Evolutionary conservation across 2,797 vertebrate species (phyloP).

Genomic region (Rhabdophis nuchalis): DNA sequence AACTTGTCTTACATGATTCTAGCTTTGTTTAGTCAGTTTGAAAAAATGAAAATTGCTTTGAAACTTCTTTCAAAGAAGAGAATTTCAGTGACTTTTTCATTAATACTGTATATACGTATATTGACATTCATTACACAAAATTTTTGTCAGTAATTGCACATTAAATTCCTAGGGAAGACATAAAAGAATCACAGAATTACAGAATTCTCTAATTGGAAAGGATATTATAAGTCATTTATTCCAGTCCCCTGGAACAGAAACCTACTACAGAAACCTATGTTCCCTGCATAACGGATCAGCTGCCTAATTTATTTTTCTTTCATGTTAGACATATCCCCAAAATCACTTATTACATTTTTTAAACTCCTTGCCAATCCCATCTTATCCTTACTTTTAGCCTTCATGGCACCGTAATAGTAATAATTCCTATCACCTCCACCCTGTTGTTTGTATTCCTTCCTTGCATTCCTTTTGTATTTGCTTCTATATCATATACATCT

Average conservation of each 20-base stretch:
- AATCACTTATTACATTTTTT: background rate
- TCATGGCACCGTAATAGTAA: background rate
- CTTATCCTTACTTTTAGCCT: background rate
- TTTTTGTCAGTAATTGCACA: too few species aligned
- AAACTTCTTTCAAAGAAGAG: too few species aligned
- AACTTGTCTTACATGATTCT: too few species aligned
- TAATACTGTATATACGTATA: too few species aligned
- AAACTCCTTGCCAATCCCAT: background rate
- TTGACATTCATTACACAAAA: too few species aligned
- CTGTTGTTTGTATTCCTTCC: background rate
- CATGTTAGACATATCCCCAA: background rate
- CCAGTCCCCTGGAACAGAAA: background rate
- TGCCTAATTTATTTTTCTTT: background rate
- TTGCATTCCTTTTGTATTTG: background rate
- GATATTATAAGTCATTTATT: too few species aligned
- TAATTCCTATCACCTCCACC: background rate
- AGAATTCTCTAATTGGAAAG: too few species aligned
- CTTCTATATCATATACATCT: background rate
- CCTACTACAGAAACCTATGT: background rate
- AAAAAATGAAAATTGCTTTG: too few species aligned
- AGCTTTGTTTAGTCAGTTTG: too few species aligned
- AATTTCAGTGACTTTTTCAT: too few species aligned
- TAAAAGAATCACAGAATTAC: too few species aligned
- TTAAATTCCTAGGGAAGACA: too few species aligned
- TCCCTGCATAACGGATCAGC: background rate